A percentile compares a stretch with the other conserved stretches of the same genome.
These are phyloP conservation scores for Scaptomyza montana DNA, from an alignment of 1,140 invertebrate genomes.

Conservation along the genomic window DNA sequence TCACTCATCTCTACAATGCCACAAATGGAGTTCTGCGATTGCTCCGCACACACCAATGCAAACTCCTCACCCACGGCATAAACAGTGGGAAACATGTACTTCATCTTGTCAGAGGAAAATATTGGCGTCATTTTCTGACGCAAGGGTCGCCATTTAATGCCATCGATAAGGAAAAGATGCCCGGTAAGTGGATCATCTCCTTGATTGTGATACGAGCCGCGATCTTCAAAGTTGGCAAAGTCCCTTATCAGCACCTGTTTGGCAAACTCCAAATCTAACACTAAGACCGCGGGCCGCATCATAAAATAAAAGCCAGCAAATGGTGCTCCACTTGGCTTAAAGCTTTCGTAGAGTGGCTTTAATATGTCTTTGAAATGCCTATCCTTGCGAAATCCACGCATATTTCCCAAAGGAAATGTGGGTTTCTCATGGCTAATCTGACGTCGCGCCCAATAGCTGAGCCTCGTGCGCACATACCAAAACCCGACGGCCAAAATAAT, in stretches of 20 bases:
- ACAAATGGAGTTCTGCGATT: slow-evolving; percentile 66
- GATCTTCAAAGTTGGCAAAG: slow-evolving; percentile 85
- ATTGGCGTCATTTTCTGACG: slow-evolving; percentile 86
- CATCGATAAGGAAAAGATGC: slow-evolving; percentile 85
- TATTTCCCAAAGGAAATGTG: slow-evolving; percentile 62
- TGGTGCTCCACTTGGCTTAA: slow-evolving; percentile 56
- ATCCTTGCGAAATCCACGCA: slow-evolving; percentile 43
- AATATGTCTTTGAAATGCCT: slow-evolving; percentile 71
- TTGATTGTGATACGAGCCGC: slow-evolving; percentile 84
- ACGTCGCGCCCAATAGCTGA: slow-evolving; percentile 84
- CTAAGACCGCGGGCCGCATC: slow-evolving; percentile 58
- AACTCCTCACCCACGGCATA: slow-evolving; percentile 78
- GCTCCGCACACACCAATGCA: slow-evolving; percentile 46
- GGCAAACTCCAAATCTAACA: slow-evolving; percentile 81
- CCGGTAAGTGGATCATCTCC: slow-evolving; percentile 85
- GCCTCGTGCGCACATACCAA: slow-evolving; percentile 58
- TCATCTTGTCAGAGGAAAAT: slow-evolving; percentile 87
- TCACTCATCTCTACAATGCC: slow-evolving; percentile 77
- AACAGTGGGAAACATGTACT: slow-evolving; percentile 85
- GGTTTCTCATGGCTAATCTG: slow-evolving; percentile 72
- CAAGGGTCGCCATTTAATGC: slow-evolving; percentile 86
- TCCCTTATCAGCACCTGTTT: slow-evolving; percentile 86
- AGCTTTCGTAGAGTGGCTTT: slow-evolving; percentile 57
- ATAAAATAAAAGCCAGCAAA: slow-evolving; percentile 66
- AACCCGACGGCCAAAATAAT: slow-evolving; percentile 48